A percentile compares a stretch with the other conserved stretches of the same genome.
Conservation (phyloP, 1,140 invertebrate species). For the Drosophila bocqueti region DNA sequence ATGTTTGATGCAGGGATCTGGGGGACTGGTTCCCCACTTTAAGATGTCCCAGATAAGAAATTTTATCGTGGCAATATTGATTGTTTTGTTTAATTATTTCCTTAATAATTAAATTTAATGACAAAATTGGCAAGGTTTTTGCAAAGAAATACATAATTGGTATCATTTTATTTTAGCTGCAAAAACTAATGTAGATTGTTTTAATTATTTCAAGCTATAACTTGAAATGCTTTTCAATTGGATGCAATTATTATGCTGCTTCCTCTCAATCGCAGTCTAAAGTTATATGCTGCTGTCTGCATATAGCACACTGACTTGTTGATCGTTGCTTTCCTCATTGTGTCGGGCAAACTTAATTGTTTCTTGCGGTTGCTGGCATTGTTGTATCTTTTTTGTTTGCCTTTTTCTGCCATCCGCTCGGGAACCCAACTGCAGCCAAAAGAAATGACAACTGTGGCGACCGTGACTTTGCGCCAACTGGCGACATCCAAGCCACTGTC, state of each 20-base stretch:
- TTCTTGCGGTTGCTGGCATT: slow-evolving; percentile 56
- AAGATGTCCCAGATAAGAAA: slow-evolving; percentile 41
- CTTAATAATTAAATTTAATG: not conserved
- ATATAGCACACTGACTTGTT: slow-evolving; percentile 17
- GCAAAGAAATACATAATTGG: too few species aligned
- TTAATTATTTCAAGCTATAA: not conserved
- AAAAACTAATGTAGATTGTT: not conserved
- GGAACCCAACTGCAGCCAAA: slow-evolving; percentile 21
- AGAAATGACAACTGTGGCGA: slow-evolving; percentile 40
- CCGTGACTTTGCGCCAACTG: slow-evolving; percentile 69
- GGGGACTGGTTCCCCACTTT: slow-evolving; percentile 5
- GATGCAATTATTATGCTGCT: slow-evolving; percentile 14
- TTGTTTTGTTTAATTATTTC: not conserved
- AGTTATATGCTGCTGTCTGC: slow-evolving; percentile 6
- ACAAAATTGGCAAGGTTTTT: too few species aligned
- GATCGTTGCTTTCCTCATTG: slow-evolving; percentile 37
- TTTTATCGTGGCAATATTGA: slow-evolving; percentile 3
- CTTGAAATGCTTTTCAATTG: slow-evolving; percentile 3
- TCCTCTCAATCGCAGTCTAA: slow-evolving; percentile 11
- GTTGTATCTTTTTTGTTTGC: slow-evolving; percentile 17
- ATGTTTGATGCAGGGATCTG: slow-evolving; percentile 12
- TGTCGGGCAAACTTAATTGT: slow-evolving; percentile 59
- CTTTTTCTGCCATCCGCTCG: slow-evolving; percentile 27
- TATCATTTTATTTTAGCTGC: not conserved
- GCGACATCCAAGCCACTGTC: slow-evolving; percentile 44